These are phyloP conservation scores for Agrilus cyanescens DNA, from an alignment of 2,888 invertebrate genomes.

Conservation along the genomic window DNA sequence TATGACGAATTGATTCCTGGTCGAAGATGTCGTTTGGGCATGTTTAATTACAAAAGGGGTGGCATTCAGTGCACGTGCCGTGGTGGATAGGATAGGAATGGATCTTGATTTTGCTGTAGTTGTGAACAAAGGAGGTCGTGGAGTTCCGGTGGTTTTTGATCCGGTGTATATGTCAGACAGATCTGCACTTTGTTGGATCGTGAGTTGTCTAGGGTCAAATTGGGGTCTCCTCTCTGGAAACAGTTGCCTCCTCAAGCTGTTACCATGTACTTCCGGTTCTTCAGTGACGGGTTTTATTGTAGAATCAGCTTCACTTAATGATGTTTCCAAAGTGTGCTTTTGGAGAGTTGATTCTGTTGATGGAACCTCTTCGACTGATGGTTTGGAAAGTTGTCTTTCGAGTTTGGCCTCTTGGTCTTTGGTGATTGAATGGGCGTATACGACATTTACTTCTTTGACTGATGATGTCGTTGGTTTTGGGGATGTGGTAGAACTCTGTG, in stretches of 20 bases:
- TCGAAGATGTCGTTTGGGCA: not conserved
- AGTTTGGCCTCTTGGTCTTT: too few relatives aligned
- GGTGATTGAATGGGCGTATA: too few relatives aligned
- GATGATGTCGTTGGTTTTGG: conserved; percentile 22
- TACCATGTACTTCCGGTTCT: conserved; percentile 39
- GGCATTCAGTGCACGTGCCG: conserved; percentile 11
- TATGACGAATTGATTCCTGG: conserved; percentile 16
- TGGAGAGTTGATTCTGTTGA: conserved; percentile 6
- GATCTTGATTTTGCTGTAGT: conserved; percentile 46
- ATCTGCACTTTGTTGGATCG: conserved; percentile 51
- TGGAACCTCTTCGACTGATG: conserved; percentile 13
- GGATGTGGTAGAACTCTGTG: conserved; percentile 28
- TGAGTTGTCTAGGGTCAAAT: conserved; percentile 37
- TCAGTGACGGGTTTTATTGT: conserved; percentile 39
- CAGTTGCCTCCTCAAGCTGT: conserved; percentile 50
- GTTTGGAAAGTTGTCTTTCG: too few relatives aligned
- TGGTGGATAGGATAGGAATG: conserved; percentile 35
- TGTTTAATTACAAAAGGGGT: conserved; percentile 4
- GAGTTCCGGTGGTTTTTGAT: conserved; percentile 49
- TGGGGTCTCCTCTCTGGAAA: conserved; percentile 42
- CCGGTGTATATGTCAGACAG: conserved; percentile 57
- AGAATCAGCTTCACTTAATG: conserved; percentile 29
- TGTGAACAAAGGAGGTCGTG: conserved; percentile 57
- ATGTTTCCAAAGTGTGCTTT: conserved; percentile 22
- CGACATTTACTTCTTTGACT: conserved; percentile 23